Percentiles rank a stretch among this genome's conserved stretches.
These are phyloP conservation scores for Bos indicus DNA, from an alignment of 2,113 vertebrate genomes.

Conservation along the genomic window DNA sequence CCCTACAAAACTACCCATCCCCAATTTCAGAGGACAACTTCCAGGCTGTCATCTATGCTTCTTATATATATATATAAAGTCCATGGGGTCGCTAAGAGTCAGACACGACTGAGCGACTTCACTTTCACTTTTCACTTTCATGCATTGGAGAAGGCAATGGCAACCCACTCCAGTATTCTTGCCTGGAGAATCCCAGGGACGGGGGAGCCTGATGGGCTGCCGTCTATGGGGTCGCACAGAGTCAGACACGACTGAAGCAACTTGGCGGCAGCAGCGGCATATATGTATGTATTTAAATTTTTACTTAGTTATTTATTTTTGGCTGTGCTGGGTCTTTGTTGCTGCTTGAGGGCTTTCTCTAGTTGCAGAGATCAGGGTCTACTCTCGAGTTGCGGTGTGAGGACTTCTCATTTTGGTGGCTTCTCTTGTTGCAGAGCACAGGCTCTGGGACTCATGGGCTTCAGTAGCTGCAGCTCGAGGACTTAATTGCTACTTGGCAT, in stretches of 20 bases:
- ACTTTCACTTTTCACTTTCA: too few species aligned
- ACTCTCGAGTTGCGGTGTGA: accelerated
- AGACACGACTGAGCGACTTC: too few species aligned
- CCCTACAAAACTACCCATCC: background rate
- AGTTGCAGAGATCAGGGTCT: background rate
- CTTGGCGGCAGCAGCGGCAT: too few species aligned
- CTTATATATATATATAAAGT: background rate
- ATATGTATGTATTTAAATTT: background rate
- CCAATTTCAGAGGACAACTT: background rate
- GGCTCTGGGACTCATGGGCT: background rate
- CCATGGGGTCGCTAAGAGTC: too few species aligned
- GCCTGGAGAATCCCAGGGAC: too few species aligned
- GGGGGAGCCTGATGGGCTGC: too few species aligned
- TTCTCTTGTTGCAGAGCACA: background rate
- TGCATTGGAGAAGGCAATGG: too few species aligned
- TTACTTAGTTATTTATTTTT: background rate
- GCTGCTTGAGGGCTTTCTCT: background rate
- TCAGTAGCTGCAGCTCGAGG: background rate
- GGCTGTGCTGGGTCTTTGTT: background rate
- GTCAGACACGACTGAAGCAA: too few species aligned
- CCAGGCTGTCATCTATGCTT: background rate
- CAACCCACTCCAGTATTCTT: too few species aligned
- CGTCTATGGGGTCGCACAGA: too few species aligned
- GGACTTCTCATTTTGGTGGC: background rate
- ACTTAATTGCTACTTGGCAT: background rate